These are phyloP conservation scores for Agelastica alni DNA, from an alignment of 2,888 invertebrate species.

Conservation along the genomic window DNA sequence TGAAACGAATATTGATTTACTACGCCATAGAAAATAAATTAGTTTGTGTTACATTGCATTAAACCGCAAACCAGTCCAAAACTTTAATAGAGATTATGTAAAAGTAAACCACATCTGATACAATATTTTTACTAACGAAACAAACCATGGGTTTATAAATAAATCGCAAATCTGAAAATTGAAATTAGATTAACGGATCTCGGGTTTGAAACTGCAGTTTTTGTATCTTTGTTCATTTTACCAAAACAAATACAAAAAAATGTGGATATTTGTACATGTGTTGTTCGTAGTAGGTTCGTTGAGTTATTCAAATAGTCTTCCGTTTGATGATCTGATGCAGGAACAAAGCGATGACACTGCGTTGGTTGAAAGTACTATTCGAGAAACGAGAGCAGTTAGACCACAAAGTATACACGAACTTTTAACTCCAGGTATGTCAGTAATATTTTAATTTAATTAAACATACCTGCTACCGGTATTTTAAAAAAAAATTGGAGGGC, in stretches of 20 bases:
- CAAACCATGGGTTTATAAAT: constrained; percentile 18
- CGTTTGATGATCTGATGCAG: constrained; percentile 40
- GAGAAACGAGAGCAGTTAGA: constrained; percentile 61
- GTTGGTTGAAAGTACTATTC: constrained; percentile 62
- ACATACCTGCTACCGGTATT: no score
- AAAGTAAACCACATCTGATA: constrained; percentile 14
- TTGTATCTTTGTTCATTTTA: not conserved
- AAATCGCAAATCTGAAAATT: constrained; percentile 2
- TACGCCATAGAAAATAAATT: constrained; percentile 16
- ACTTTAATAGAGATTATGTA: constrained; percentile 15
- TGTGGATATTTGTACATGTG: not conserved
- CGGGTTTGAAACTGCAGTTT: not conserved
- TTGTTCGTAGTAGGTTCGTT: not conserved
- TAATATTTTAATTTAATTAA: no score
- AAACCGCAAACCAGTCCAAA: constrained; percentile 18
- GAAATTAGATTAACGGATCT: constrained; percentile 9
- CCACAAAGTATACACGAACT: constrained; percentile 50
- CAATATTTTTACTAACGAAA: constrained; percentile 16
- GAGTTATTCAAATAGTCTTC: constrained; percentile 3
- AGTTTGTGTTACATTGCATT: constrained; percentile 6
- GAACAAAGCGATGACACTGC: constrained; percentile 59
- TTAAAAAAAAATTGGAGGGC: no score
- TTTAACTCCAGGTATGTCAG: constrained; percentile 48
- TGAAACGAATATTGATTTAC: no score
- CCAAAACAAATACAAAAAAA: not conserved